Evolutionary conservation across 37 sponge, comb jelly and placozoan species (phyloP).

Genomic region (Beroe forskalii): DNA sequence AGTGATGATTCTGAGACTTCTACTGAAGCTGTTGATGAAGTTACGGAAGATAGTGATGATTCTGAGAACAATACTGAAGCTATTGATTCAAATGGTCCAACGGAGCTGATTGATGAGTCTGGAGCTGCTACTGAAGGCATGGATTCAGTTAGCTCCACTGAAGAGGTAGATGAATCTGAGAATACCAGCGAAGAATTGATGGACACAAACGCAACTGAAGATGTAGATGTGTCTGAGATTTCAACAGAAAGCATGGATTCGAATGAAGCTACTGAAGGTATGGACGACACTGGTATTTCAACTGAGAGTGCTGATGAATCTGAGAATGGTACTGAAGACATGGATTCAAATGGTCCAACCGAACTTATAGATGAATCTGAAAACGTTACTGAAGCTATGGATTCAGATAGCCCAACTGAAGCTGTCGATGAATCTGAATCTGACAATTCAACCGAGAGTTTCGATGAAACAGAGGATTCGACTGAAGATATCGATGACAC

Average conservation of each 20-base stretch:
- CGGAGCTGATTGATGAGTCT: neutral
- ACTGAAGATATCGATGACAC: neutral
- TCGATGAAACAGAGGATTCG: neutral
- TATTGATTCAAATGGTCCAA: neutral
- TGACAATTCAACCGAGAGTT: neutral
- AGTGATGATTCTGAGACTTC: neutral
- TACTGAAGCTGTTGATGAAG: conserved; percentile 8
- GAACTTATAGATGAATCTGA: neutral
- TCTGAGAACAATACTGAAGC: neutral
- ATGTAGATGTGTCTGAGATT: neutral
- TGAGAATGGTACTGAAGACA: neutral
- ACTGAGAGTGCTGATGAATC: neutral
- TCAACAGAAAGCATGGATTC: neutral
- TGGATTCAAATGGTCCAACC: neutral
- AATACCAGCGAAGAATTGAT: neutral
- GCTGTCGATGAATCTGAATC: neutral
- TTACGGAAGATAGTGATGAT: neutral
- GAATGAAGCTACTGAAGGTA: neutral
- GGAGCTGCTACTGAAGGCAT: neutral
- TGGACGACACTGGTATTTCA: neutral
- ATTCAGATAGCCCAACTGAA: neutral
- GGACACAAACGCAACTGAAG: neutral
- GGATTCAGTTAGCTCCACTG: neutral
- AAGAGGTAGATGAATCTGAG: neutral
- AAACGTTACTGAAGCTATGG: neutral